Base-by-base conservation (phyloP, 1,140 invertebrate species). In the Thrips palmi region DNA sequence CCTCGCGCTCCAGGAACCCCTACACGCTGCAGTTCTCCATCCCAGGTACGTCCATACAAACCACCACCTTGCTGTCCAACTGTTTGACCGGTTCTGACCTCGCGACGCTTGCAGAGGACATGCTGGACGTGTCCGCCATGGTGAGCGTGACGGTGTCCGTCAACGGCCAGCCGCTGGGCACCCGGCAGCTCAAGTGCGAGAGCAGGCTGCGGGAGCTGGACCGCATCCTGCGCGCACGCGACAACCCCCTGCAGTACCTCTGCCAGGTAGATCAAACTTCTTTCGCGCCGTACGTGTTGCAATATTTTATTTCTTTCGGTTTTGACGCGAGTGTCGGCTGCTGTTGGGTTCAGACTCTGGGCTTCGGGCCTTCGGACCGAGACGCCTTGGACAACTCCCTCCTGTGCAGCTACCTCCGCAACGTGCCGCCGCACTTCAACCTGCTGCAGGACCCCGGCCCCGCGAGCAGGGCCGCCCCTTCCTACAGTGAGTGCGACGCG, bases 181-280 rank as follows among this genome's bases (percentile, higher is more conserved):
- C 74, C 11, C 60, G 77, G 10, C 77, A 80, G 48, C 73, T 88
- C 34, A 86, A 87, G 53, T 86, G 81, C 54, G 81, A 85, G 56
- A 84, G 80, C 49, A 65, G 77, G 38, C 59, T 86, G 18, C 60
- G 79, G 19, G 82, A 86, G 54, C 56, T 87, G 39, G 82, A 85
- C 52, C 77, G 83, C 48, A 65, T 88, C 40, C 60, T 87, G 22
- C 57, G 77, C 27, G 68, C 72, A 1, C 68, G 72, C 25, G 77
- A 82, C 45, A 81, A 80, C 56, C 82, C 82, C 0, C 56, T 86
- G 22, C 75, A 83, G 51, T 85, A 85, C 49, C 81, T 87, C 72
- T 84, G 82, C 46, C 80, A 83, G 65, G 77, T 80, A 63, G 50
- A 40, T 19, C 12, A 15, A 3, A n/a, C n/a, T n/a, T 32, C 23